Conservation (phyloP, 1,140 invertebrate genomes). For the Planococcus citri region DNA sequence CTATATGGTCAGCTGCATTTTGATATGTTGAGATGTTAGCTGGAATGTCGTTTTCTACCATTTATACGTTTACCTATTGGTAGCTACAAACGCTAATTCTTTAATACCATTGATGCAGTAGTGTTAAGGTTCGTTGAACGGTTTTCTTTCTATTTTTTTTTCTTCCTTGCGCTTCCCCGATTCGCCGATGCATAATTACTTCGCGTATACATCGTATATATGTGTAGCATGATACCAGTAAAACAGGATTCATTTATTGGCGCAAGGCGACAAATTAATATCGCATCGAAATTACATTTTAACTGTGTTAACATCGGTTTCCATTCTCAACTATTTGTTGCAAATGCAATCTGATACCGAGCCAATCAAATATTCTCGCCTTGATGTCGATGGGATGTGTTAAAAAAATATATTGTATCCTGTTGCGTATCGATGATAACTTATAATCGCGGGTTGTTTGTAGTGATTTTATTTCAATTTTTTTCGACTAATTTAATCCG, state of each 20-base stretch:
- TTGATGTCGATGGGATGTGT: no score
- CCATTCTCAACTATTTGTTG: no score
- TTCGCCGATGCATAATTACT: neutral
- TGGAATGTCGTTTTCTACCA: neutral
- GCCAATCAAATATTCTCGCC: no score
- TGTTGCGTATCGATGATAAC: no score
- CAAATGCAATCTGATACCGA: no score
- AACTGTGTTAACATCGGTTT: neutral
- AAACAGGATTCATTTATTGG: neutral
- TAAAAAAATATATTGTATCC: no score
- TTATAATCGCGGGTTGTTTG: no score
- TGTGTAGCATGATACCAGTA: neutral
- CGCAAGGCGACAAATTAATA: neutral
- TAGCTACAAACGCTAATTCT: neutral
- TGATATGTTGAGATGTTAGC: neutral
- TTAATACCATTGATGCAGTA: slow-evolving; percentile 7
- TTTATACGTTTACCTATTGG: no score
- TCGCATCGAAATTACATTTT: neutral
- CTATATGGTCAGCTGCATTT: neutral
- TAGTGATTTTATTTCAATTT: no score
- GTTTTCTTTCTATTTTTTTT: neutral
- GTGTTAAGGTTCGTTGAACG: neutral
- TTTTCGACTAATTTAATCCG: no score
- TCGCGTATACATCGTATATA: neutral
- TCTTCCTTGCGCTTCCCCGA: neutral